Percentiles rank a stretch among this genome's conserved stretches.
These are phyloP conservation scores for Isichthys henryi DNA, from an alignment of 2,113 vertebrate genomes.

Conservation along the genomic window DNA sequence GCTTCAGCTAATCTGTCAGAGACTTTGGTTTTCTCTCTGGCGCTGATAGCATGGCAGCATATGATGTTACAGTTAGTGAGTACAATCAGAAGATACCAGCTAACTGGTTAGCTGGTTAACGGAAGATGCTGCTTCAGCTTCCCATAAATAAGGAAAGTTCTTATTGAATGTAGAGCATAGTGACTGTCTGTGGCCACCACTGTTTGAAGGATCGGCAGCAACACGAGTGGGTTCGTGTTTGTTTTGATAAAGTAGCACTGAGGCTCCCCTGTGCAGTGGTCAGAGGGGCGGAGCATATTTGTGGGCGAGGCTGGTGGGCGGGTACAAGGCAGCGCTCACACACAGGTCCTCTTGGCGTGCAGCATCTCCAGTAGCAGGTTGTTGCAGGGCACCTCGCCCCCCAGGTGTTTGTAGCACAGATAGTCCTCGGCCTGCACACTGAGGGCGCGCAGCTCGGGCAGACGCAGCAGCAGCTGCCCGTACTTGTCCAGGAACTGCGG, in stretches of 20 bases:
- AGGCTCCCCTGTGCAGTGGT: neutral
- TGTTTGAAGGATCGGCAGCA: neutral
- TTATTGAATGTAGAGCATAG: neutral
- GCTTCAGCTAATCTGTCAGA: neutral
- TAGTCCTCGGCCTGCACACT: conserved; percentile 82
- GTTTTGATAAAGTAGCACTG: neutral
- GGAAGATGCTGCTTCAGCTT: neutral
- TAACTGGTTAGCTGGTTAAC: neutral
- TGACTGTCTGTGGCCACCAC: neutral
- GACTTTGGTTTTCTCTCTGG: neutral
- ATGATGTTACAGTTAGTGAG: neutral
- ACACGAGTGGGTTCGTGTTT: neutral
- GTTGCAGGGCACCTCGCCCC: conserved; percentile 81
- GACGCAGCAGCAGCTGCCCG: conserved; percentile 71
- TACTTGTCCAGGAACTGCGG: conserved; percentile 72
- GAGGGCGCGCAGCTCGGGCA: conserved; percentile 74
- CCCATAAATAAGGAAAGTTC: neutral
- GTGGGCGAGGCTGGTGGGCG: neutral
- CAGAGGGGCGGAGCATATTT: neutral
- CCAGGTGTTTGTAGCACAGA: conserved; percentile 80
- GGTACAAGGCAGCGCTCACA: conserved; percentile 26
- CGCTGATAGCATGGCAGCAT: neutral
- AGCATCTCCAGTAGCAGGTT: conserved; percentile 92
- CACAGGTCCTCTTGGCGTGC: conserved; percentile 73
- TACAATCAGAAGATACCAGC: neutral